Conservation (phyloP, 92 coral and sea anemone genomes). For the Zoanthus sociatus region DNA sequence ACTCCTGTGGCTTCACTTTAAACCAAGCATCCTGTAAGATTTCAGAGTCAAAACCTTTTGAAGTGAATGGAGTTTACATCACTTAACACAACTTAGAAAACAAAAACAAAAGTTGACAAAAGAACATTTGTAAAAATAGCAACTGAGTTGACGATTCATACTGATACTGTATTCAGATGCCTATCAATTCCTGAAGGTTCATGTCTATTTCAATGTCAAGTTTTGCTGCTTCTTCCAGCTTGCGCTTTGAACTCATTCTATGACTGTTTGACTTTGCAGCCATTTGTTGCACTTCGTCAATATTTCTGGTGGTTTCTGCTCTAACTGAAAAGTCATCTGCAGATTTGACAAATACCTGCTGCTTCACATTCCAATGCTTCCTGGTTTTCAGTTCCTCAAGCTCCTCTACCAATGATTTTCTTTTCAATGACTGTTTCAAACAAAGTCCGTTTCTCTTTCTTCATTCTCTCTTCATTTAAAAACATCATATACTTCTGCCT, state of each 20-base stretch:
- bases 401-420: constrained; percentile 47
- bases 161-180: constrained; percentile 26
- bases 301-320: constrained; percentile 39
- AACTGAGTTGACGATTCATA: constrained; percentile 28
- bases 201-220: constrained; percentile 41
- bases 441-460: constrained; percentile 36
- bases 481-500: constrained; percentile 53
- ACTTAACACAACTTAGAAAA: constrained; percentile 12
- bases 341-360: constrained; percentile 48
- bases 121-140: constrained; percentile 19
- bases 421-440: constrained; percentile 53
- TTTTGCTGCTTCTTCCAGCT: constrained; percentile 53
- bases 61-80: constrained; percentile 39
- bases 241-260: constrained; percentile 41
- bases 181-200: constrained; percentile 45
- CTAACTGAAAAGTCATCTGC: constrained; percentile 33
- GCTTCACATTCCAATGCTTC: constrained; percentile 52
- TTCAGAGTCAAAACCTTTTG: constrained; percentile 30
- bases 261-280: constrained; percentile 57
- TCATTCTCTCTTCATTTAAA: constrained; percentile 55
- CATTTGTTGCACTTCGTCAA: constrained; percentile 19
- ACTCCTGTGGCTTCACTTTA: constrained; percentile 29
- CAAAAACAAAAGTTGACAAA: constrained; percentile 21
- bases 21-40: constrained; percentile 25
- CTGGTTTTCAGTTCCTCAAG: constrained; percentile 47